Percentiles rank a stretch among this genome's conserved stretches.
phyloP scores from a whole-genome alignment of 2,113 vertebrate genomes.

The Indri indri region DNA sequence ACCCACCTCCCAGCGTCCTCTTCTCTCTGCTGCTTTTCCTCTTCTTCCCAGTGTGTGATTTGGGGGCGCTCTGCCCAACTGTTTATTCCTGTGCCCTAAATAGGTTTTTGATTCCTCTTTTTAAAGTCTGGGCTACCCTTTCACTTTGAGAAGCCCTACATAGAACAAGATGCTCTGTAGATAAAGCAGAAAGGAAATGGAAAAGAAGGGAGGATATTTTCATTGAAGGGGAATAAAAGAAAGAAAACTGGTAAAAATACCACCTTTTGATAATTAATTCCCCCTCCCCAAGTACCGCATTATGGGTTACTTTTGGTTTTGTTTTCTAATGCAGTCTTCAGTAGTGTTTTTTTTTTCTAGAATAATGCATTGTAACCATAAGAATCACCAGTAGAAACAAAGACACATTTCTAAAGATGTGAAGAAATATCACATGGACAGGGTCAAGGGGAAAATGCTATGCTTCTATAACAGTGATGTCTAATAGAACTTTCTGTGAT shows the following conservation, averaged over 20 bases:
- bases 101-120: not conserved
- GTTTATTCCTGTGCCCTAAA: not conserved
- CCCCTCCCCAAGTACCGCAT: not conserved
- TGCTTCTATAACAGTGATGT: not conserved
- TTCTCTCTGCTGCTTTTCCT: not conserved
- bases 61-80: not conserved
- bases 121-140: not conserved
- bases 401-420: conserved; percentile 20
- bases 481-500: not conserved
- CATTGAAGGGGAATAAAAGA: not conserved
- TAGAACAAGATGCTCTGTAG: not conserved
- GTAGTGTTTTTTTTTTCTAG: not conserved
- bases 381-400: conserved; percentile 2
- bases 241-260: not conserved
- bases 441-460: not conserved
- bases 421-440: not conserved
- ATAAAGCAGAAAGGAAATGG: not conserved
- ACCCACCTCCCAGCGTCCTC: not conserved
- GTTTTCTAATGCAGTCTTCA: not conserved
- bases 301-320: conserved; percentile 13
- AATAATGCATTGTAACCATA: not conserved
- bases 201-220: not conserved
- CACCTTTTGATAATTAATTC: not conserved
- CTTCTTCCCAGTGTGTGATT: not conserved
- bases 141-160: not conserved